phyloP scores from a whole-genome alignment of 2,797 vertebrate genomes.

The Florisuga fusca region DNA sequence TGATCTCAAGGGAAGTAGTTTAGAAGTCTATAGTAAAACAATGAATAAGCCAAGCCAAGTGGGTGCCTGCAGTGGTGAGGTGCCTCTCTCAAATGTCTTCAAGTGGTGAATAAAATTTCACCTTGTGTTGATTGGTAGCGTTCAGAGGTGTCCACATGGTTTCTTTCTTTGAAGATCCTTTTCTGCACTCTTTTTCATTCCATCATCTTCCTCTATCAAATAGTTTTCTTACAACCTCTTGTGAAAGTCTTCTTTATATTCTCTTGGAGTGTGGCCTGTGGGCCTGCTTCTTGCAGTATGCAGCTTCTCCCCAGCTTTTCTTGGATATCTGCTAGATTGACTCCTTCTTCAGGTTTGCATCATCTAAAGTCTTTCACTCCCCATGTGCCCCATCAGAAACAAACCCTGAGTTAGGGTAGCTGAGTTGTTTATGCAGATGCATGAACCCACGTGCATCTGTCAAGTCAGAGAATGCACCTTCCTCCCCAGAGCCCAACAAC shows the following conservation, averaged over 20 bases:
- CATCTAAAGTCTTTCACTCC: not conserved
- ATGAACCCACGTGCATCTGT: fast-evolving
- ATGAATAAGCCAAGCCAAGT: not conserved
- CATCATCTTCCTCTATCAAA: not conserved
- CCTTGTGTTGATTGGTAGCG: not conserved
- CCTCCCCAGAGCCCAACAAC: not conserved
- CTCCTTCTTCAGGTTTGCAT: not conserved
- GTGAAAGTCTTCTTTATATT: not conserved
- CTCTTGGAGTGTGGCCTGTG: not conserved
- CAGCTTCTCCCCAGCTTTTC: not conserved
- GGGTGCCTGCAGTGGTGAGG: not conserved
- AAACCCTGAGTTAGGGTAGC: not conserved
- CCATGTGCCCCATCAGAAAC: not conserved
- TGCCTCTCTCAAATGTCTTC: not conserved
- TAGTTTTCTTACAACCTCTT: not conserved
- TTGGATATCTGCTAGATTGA: not conserved
- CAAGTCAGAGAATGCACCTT: not conserved
- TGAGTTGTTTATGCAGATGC: not conserved
- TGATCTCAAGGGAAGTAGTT: not conserved
- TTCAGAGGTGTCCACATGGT: not conserved
- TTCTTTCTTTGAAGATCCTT: conserved; percentile 9
- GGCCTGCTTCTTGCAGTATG: not conserved
- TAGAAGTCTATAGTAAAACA: not conserved
- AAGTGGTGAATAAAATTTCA: not conserved
- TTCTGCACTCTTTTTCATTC: not conserved